Evolutionary conservation across 2,113 vertebrate genomes (phyloP).

Genomic region (Peromyscus maniculatus): DNA sequence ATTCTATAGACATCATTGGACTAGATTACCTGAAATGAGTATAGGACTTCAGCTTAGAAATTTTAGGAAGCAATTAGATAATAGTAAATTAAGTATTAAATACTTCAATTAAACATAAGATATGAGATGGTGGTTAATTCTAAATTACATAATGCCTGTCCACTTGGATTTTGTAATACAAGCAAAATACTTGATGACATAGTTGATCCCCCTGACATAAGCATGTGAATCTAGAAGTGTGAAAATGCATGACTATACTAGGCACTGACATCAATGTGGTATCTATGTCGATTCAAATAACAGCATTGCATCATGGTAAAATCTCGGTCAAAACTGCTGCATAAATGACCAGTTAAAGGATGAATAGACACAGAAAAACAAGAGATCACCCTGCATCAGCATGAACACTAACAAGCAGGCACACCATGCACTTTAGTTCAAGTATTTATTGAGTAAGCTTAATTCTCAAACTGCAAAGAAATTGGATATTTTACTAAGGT

Average conservation of each 20-base stretch:
- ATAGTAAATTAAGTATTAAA: background rate
- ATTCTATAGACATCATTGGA: background rate
- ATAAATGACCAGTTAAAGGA: background rate
- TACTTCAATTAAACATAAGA: background rate
- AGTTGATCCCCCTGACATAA: background rate
- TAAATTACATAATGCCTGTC: background rate
- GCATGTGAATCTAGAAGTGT: background rate
- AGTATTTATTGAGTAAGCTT: background rate
- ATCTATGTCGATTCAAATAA: background rate
- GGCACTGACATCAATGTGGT: background rate
- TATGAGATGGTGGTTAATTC: background rate
- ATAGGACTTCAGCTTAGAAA: background rate
- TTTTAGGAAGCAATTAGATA: background rate
- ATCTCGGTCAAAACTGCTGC: background rate
- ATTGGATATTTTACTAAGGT: background rate
- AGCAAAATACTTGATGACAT: background rate
- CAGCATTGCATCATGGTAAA: background rate
- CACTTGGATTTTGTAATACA: background rate
- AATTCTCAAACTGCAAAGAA: background rate
- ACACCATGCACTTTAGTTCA: background rate
- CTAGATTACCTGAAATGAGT: background rate
- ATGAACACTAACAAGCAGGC: background rate
- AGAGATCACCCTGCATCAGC: rapidly evolving
- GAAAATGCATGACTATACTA: background rate
- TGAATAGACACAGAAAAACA: background rate